Base-by-base conservation (phyloP, 2,113 vertebrate species). In the Vulpes lagopus region DNA sequence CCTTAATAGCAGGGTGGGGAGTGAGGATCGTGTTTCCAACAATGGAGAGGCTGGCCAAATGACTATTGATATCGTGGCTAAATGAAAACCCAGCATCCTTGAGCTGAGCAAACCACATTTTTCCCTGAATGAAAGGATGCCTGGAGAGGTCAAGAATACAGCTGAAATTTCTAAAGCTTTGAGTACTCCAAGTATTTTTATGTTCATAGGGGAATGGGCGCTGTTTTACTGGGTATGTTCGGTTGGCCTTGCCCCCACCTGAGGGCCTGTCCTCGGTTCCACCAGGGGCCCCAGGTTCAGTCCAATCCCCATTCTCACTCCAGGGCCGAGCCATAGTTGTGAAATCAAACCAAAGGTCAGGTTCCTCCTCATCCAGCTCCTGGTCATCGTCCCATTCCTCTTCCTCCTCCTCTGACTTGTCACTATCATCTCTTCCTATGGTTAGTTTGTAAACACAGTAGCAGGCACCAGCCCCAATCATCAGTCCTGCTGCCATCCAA, bases 401-500 rank as follows among this genome's bases (percentile, higher is more conserved):
- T 71, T 97, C 97, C 14, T 97, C 96, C 7, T 97, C 90, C n/a
- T 98, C 95, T 23, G 53, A 17, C 5, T 95, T 89, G 15, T 97
- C 95, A 80, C 53, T 14, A 1, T 92, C 64, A 49, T 92, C 57
- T 97, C 92, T 96, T 96, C 97, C 95, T 86, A 97, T 60, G 27
- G 97, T 97, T 30, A 98, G 64, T 94, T 92, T 98, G 80, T 98
- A 98, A 93, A 98, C 80, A 1, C 98, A 98, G 79, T 98, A 98
- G 83, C 98, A 98, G 32, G 98, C 98, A 30, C 98, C 96, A 80
- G 98, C 98, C 90, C 97, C 98, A 90, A 98, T 98, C 95, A 98
- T 98, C 35, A 98, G 97, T 84, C 97, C 98, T 81, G 97, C 98
- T 0, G 97, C 97, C 97, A 98, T 96, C 98, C 97, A 98, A 80